Evolutionary conservation across 2,888 invertebrate species (phyloP).

Genomic region (Mythimna pallens): DNA sequence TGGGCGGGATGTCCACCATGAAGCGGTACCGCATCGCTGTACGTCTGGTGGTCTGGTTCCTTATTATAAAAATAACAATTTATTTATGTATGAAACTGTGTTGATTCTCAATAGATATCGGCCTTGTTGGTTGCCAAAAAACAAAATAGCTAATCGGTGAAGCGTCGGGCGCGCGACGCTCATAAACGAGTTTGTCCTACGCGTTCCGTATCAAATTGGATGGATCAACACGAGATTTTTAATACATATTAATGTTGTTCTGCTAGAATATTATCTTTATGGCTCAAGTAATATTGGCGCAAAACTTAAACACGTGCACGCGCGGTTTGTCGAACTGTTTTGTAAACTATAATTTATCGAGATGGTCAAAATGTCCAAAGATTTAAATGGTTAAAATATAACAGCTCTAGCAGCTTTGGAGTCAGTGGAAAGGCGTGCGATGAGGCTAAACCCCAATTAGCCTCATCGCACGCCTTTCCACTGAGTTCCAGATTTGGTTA

Average conservation of each 20-base stretch:
- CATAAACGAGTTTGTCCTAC: conserved; percentile 54
- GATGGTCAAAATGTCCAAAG: not conserved
- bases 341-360: not conserved
- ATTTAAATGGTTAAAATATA: too few species aligned
- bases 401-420: too few species aligned
- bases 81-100: conserved; percentile 51
- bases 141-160: conserved; percentile 55
- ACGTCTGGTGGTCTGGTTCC: conserved; percentile 4
- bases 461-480: too few species aligned
- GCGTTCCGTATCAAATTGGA: conserved; percentile 32
- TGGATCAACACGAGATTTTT: conserved; percentile 43
- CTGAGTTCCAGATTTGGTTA: too few species aligned
- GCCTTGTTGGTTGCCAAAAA: conserved; percentile 62
- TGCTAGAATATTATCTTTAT: conserved; percentile 9
- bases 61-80: conserved; percentile 51
- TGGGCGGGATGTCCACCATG: too few species aligned
- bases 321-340: not conserved
- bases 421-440: too few species aligned
- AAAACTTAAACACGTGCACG: not conserved
- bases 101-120: conserved; percentile 57
- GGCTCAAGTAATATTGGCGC: not conserved
- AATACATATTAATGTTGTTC: conserved; percentile 47
- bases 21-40: too few species aligned
- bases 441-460: too few species aligned
- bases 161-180: conserved; percentile 33